Evolutionary conservation across 2,113 vertebrate genomes (phyloP).

Genomic region (Platichthys stellatus): DNA sequence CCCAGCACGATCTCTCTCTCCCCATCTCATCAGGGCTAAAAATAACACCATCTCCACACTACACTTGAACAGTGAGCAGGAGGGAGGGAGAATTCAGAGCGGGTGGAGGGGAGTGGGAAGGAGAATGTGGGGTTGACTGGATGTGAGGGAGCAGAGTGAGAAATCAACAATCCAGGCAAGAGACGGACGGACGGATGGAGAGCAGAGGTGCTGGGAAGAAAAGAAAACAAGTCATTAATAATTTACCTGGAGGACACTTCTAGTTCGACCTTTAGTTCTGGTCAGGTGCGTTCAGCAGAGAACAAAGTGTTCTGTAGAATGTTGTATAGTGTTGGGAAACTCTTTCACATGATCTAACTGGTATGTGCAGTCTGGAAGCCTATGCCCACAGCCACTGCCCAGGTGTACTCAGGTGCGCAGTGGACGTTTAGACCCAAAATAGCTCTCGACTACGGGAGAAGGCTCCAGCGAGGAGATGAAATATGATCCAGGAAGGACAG

Average conservation of each 20-base stretch:
- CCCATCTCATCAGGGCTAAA: constrained; percentile 63
- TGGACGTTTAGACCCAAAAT: constrained; percentile 7
- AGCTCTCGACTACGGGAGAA: background rate
- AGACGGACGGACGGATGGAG: constrained; percentile 16
- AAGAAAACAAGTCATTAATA: constrained; percentile 70
- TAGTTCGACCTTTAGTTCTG: constrained; percentile 65
- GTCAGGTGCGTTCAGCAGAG: constrained; percentile 41
- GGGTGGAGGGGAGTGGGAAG: constrained; percentile 23
- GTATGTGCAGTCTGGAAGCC: background rate
- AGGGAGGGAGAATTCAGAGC: constrained; percentile 13
- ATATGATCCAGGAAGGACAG: constrained; percentile 4
- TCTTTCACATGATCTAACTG: constrained; percentile 19
- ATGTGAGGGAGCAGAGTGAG: constrained; percentile 30
- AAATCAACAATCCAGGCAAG: constrained; percentile 47
- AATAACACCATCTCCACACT: constrained; percentile 64
- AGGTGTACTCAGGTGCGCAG: constrained; percentile 16
- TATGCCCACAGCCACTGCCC: background rate
- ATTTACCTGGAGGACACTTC: constrained; percentile 69
- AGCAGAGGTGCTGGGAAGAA: constrained; percentile 26
- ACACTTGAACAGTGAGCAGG: constrained; percentile 37
- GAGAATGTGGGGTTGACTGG: constrained; percentile 37
- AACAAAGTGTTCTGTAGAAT: constrained; percentile 32
- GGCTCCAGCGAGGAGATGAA: constrained; percentile 8
- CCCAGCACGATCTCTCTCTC: constrained; percentile 36
- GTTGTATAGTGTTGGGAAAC: constrained; percentile 19